Evolutionary conservation across 2,888 invertebrate species (phyloP).

Genomic region (Adela reaumurella): DNA sequence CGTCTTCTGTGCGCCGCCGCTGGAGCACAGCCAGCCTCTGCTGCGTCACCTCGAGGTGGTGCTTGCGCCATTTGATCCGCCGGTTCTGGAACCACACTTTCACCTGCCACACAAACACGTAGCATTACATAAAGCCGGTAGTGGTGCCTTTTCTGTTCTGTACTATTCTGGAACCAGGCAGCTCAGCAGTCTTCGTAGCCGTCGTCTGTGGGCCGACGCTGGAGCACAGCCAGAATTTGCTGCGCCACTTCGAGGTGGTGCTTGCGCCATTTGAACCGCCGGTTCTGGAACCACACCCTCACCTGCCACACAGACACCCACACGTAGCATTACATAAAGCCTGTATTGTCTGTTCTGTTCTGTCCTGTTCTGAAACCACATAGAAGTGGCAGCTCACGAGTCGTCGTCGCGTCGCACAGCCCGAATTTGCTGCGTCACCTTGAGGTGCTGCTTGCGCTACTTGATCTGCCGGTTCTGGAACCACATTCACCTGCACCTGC

Average conservation of each 20-base stretch:
- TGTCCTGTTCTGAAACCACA: no score
- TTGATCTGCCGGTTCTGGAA: constrained; percentile 92
- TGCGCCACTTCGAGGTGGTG: constrained; percentile 91
- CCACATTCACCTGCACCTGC: constrained; percentile 91
- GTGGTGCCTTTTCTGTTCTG: no score
- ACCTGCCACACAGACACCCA: no score
- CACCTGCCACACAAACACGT: no score
- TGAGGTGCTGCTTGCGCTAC: constrained; percentile 93
- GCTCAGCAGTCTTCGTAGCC: constrained; percentile 33
- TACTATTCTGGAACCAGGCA: no score
- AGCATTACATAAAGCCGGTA: no score
- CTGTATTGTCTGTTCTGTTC: no score
- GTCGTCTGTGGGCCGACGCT: constrained; percentile 38
- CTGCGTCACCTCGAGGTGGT: constrained; percentile 88
- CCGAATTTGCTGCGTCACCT: constrained; percentile 83
- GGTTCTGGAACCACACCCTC: constrained; percentile 90
- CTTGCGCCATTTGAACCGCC: constrained; percentile 94
- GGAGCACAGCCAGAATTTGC: constrained; percentile 66
- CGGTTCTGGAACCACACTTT: constrained; percentile 93
- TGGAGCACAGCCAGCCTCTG: constrained; percentile 67
- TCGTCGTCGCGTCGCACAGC: constrained; percentile 51
- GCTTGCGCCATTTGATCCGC: constrained; percentile 94
- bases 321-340: no score
- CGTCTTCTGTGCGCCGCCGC: constrained; percentile 35
- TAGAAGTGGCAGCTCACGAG: no score